These are phyloP conservation scores for Actinopyga echinites DNA, from an alignment of 53 echinoderm and acorn worm genomes.

Conservation along the genomic window DNA sequence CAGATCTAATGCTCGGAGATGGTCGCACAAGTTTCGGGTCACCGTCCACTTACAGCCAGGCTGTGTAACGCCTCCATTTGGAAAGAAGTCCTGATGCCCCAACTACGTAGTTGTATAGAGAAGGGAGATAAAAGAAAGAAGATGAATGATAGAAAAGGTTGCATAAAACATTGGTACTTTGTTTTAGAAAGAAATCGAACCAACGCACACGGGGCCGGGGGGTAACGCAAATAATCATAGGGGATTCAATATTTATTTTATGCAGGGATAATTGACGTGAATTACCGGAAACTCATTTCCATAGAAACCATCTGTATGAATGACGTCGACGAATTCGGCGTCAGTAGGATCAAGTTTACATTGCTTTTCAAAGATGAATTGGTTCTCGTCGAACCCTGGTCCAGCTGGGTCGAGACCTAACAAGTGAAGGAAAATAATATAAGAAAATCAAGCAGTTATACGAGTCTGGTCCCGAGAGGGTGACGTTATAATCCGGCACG, in stretches of 20 bases:
- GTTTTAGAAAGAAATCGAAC: no score
- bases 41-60: not conserved
- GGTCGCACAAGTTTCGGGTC: constrained; percentile 5
- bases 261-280: no score
- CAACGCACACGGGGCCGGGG: no score
- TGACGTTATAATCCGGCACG: no score
- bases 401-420: constrained; percentile 1
- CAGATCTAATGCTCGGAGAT: not conserved
- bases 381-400: constrained; percentile 13
- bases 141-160: no score
- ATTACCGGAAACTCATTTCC: constrained; percentile 2
- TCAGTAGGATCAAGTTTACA: constrained; percentile 5
- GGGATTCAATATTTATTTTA: no score
- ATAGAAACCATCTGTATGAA: constrained; percentile 16
- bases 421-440: no score
- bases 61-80: not conserved
- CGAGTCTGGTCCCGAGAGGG: no score
- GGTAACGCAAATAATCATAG: no score
- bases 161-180: no score
- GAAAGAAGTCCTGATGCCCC: not conserved
- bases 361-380: not conserved
- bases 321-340: not conserved
- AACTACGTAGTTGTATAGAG: not conserved
- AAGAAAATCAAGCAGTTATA: no score
- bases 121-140: not conserved